These are phyloP conservation scores for Beris morrisii DNA, from an alignment of 2,888 invertebrate genomes.

Conservation along the genomic window DNA sequence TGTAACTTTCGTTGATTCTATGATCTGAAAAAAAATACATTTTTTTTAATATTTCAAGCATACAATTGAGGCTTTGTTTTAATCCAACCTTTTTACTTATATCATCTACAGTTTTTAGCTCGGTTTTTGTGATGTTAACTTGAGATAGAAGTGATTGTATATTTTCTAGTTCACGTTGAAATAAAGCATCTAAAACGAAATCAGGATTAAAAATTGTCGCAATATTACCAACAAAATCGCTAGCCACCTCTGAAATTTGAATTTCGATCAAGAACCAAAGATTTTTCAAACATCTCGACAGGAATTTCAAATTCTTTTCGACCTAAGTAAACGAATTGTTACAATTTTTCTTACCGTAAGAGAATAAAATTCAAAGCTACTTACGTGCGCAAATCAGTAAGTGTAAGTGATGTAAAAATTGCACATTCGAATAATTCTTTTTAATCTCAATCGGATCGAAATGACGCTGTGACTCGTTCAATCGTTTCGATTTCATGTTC, in stretches of 20 bases:
- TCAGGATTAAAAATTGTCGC: neutral
- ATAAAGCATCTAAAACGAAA: conserved; percentile 27
- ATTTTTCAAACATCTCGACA: conserved; percentile 19
- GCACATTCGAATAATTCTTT: conserved; percentile 9
- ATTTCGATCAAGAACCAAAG: neutral
- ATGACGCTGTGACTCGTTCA: conserved; percentile 34
- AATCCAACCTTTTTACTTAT: neutral
- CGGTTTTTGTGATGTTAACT: conserved; percentile 12
- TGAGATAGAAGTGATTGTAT: conserved; percentile 33
- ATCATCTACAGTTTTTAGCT: neutral
- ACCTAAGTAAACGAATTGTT: conserved; percentile 2
- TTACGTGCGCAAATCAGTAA: neutral
- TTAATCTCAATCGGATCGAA: conserved; percentile 10
- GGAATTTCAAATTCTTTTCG: conserved; percentile 1
- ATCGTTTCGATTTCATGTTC: conserved; percentile 33
- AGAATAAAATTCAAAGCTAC: neutral
- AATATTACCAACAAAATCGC: neutral
- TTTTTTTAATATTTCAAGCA: too few relatives aligned
- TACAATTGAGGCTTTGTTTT: neutral
- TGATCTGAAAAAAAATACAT: conserved; percentile 17
- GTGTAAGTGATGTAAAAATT: conserved; percentile 17
- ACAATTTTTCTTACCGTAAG: neutral
- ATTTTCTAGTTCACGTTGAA: conserved; percentile 24
- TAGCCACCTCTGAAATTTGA: conserved; percentile 31
- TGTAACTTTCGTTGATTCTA: neutral